Percentiles rank a stretch among this genome's conserved stretches.
Evolutionary conservation across 2,113 vertebrate species (phyloP).

Genomic region (Rissa tridactyla): DNA sequence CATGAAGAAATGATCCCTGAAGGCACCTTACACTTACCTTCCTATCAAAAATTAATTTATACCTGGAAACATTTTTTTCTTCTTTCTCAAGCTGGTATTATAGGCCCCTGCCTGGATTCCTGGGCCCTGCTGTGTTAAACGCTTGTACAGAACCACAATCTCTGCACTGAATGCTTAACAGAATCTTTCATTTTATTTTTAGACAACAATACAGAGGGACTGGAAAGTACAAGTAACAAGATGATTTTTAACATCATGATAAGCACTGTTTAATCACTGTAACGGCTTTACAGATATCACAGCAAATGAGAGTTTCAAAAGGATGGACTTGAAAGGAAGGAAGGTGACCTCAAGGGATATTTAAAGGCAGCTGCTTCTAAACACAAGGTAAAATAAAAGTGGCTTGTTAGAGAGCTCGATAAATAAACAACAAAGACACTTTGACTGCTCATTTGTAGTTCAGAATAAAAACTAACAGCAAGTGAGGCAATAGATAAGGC

Average conservation of each 20-base stretch:
- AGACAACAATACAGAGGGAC: neutral
- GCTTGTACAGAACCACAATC: neutral
- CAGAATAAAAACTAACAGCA: neutral
- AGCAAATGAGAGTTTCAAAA: neutral
- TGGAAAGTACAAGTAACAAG: neutral
- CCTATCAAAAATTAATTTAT: constrained; percentile 5
- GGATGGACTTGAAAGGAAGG: neutral
- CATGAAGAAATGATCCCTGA: neutral
- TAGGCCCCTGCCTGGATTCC: neutral
- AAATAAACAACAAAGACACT: neutral
- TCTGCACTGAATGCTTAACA: neutral
- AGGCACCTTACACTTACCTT: neutral
- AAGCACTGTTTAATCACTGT: neutral
- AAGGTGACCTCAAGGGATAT: neutral
- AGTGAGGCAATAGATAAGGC: neutral
- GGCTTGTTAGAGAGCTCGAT: neutral
- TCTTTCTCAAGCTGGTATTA: neutral
- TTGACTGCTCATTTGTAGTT: neutral
- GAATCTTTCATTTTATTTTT: constrained; percentile 10
- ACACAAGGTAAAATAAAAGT: neutral
- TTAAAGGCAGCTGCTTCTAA: neutral
- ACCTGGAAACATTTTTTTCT: neutral
- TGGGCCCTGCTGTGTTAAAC: neutral
- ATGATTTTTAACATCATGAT: neutral
- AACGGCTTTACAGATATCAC: neutral